Percentiles rank a stretch among this genome's conserved stretches.
phyloP scores from a whole-genome alignment of 2,113 vertebrate genomes.

The Myiozetetes cayanensis region DNA sequence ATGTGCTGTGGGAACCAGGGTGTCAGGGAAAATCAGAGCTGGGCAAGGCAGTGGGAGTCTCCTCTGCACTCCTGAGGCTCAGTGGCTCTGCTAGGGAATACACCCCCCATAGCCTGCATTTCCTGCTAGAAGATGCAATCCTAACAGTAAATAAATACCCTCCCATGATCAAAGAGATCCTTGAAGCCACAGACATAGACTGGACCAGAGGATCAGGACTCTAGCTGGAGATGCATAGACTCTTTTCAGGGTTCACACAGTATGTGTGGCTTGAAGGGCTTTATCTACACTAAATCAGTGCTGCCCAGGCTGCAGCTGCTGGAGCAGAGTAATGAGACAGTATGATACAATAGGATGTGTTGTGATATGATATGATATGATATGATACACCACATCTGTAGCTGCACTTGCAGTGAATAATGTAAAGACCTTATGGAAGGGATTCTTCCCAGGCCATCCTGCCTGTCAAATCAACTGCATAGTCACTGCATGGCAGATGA shows the following conservation, averaged over 20 bases:
- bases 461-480: not conserved
- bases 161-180: not conserved
- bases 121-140: not conserved
- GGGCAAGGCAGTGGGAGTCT: not conserved
- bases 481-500: not conserved
- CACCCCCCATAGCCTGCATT: not conserved
- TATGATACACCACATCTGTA: not conserved
- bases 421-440: not conserved
- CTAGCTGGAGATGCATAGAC: not conserved
- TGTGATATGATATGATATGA: not conserved
- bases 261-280: not conserved
- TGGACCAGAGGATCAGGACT: not conserved
- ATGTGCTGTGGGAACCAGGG: not conserved
- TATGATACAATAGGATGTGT: not conserved
- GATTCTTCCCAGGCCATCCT: not conserved
- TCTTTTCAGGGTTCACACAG: not conserved
- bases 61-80: not conserved
- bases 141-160: not conserved
- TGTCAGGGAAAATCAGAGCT: not conserved
- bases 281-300: not conserved
- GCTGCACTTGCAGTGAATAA: not conserved
- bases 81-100: not conserved
- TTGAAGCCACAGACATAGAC: rapidly evolving
- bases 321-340: not conserved
- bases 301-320: not conserved